Conservation (phyloP, 1,140 invertebrate genomes). For the Drosophila sp. region DNA sequence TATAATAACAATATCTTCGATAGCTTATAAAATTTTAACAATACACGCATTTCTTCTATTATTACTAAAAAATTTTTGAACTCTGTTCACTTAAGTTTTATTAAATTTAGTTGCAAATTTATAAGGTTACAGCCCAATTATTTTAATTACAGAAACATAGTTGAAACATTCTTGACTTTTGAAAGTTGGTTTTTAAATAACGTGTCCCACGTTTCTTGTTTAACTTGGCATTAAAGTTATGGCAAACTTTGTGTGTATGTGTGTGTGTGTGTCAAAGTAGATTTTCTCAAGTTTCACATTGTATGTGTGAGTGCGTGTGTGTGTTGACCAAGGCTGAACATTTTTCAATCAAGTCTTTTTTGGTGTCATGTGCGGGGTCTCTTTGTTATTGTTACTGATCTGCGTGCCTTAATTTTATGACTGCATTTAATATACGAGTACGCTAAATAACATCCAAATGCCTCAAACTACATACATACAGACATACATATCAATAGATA, state of each 20-base stretch:
- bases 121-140: constrained; percentile 3
- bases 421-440: constrained; percentile 48
- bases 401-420: constrained; percentile 30
- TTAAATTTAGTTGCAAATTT: background rate
- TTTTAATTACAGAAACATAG: background rate
- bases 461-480: constrained; percentile 9
- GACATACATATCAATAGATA: background rate
- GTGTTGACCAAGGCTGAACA: constrained; percentile 39
- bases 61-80: too few relatives aligned
- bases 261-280: constrained; percentile 15
- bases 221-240: constrained; percentile 21
- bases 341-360: constrained; percentile 42
- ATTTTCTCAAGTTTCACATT: constrained; percentile 43
- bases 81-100: too few relatives aligned
- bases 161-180: constrained; percentile 18
- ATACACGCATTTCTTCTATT: too few relatives aligned
- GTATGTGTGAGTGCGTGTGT: constrained; percentile 10
- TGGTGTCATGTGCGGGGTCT: constrained; percentile 32
- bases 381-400: constrained; percentile 18
- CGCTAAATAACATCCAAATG: constrained; percentile 41
- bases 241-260: background rate
- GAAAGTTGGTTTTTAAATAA: constrained; percentile 10
- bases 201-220: constrained; percentile 14
- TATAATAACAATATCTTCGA: too few relatives aligned
- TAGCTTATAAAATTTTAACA: too few relatives aligned